phyloP scores from a whole-genome alignment of 2,113 vertebrate genomes.

The Tichodroma muraria region DNA sequence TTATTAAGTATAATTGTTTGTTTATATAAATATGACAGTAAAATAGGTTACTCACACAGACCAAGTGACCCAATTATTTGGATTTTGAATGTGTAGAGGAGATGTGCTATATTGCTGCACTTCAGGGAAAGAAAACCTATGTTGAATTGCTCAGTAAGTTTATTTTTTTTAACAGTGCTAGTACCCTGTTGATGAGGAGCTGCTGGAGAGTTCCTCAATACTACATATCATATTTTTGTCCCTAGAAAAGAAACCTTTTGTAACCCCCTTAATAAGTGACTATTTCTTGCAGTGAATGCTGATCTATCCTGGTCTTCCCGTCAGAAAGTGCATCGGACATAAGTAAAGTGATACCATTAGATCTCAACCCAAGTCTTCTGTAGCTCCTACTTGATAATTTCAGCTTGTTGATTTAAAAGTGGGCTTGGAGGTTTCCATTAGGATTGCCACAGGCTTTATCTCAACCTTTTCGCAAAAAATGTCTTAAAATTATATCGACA shows the following conservation, averaged over 20 bases:
- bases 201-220: neutral
- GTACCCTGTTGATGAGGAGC: neutral
- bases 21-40: constrained; percentile 37
- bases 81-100: neutral
- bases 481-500: neutral
- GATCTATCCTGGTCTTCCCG: neutral
- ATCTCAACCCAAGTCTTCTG: neutral
- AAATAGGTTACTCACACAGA: constrained; percentile 20
- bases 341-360: neutral
- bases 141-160: neutral
- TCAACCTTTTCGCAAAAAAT: neutral
- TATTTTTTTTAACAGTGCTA: neutral
- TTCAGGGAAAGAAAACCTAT: neutral
- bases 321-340: neutral
- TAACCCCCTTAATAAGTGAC: neutral
- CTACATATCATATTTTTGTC: neutral
- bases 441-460: neutral
- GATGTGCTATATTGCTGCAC: neutral
- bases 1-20: constrained; percentile 61
- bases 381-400: neutral
- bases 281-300: neutral
- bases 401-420: neutral
- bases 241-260: neutral
- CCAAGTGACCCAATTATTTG: constrained; percentile 45
- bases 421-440: neutral